Base-by-base conservation (phyloP, 2,888 invertebrate species). In the Sinohyriopsis cumingii region DNA sequence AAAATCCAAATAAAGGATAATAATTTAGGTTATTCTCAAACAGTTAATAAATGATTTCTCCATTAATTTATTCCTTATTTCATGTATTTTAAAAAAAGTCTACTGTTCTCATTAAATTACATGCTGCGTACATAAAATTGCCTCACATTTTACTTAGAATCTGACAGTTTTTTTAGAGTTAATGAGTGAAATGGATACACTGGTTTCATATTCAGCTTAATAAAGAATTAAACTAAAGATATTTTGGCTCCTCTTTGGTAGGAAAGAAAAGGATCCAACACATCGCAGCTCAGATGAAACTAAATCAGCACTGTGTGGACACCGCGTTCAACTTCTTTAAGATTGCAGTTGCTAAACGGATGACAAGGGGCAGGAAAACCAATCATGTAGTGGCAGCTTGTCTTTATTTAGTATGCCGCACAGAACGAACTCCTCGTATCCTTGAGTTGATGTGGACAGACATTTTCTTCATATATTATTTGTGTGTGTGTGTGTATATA, bases 381-480 rank as follows among this genome's bases (percentile, higher is more conserved):
- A 93, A 94, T 20, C 95, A 96, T 86, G 96, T 99, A 65, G 94
- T 97, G 87, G 98, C 98, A 55, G 98, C 99, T 45, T 99, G 99
- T 90, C 95, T 99, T 4, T 99, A 99, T 88, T 95, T 99, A 88
- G 98, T 98, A 0, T 99, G 99, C 86, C 93, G 99, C 77, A 95
- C 95, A 1, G 97, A 98, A 91, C 95, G 95, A 82, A 98, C 98
- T 72, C 94, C 96, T 79, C 98, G 96, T 96, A 95, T 94, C 89
- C 88, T 91, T 88, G 61, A 62, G 55, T 57, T 59, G 25, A 53
- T 54, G 25, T 20, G n/a, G 20, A 56, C 12, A 45, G 45, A 45
- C 7, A 18, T 54, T 25, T 12, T 59, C 19, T 9, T 19, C 20
- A n/a, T 59, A 59, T 59, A 6, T n/a, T 45, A 15, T 45, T 45